Percentiles rank a stretch among this genome's conserved stretches.
Conservation (phyloP, 2,888 invertebrate genomes). For the Pollenia angustigena region DNA sequence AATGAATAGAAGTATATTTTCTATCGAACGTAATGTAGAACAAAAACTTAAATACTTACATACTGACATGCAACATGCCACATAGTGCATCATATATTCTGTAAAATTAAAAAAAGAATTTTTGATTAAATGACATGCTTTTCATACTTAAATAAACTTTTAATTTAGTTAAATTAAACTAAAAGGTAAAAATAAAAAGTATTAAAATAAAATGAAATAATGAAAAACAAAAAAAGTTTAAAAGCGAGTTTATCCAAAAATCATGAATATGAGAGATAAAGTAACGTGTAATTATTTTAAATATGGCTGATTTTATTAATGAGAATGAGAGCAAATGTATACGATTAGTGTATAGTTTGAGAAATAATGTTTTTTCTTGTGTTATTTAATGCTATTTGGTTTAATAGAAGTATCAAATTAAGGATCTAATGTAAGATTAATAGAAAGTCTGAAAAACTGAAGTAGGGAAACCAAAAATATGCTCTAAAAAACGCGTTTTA, state of each 20-base stretch:
- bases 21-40: neutral
- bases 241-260: conserved; percentile 7
- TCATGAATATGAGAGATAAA: neutral
- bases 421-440: no score
- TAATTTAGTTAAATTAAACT: conserved; percentile 40
- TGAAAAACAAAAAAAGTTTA: neutral
- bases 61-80: conserved; percentile 6
- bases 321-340: neutral
- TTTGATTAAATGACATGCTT: conserved; percentile 56
- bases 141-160: conserved; percentile 52
- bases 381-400: neutral
- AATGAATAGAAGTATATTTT: conserved; percentile 44
- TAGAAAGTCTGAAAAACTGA: no score
- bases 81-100: conserved; percentile 4
- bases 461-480: no score
- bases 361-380: no score
- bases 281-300: conserved; percentile 26
- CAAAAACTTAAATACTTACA: neutral
- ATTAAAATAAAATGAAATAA: neutral
- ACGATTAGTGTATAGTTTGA: no score
- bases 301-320: neutral
- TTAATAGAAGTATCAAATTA: neutral
- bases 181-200: neutral
- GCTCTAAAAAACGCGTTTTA: no score
- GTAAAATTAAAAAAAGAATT: conserved; percentile 12